These are phyloP conservation scores for Junonia oenone DNA, from an alignment of 2,888 invertebrate species.

Conservation along the genomic window DNA sequence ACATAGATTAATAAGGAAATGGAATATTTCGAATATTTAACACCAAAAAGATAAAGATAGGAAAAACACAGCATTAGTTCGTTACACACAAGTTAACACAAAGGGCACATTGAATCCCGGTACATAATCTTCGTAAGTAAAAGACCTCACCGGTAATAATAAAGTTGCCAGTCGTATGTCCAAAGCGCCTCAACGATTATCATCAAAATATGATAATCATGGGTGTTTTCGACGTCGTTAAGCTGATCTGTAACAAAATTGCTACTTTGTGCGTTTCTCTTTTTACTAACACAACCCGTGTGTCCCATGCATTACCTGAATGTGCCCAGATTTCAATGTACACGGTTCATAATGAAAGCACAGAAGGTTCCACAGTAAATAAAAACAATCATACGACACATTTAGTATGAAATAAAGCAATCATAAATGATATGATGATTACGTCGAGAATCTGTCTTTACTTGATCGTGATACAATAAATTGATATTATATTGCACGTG, in stretches of 20 bases:
- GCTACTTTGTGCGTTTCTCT: conserved; percentile 72
- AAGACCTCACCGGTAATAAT: conserved; percentile 69
- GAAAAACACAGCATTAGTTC: conserved; percentile 23
- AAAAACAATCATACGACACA: conserved; percentile 34
- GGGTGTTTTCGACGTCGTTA: conserved; percentile 79
- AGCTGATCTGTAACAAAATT: conserved; percentile 79
- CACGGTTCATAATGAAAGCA: conserved; percentile 29
- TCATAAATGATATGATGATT: conserved; percentile 19
- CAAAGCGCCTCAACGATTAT: conserved; percentile 73
- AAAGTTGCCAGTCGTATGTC: conserved; percentile 69
- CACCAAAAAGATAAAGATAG: conserved; percentile 4
- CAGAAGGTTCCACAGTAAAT: conserved; percentile 37
- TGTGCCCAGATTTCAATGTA: conserved; percentile 44
- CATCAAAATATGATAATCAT: conserved; percentile 80
- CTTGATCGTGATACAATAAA: conserved; percentile 27
- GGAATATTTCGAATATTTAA: background rate
- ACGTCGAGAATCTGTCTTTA: conserved; percentile 39
- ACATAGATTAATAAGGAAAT: conserved; percentile 1
- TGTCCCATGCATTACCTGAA: conserved; percentile 61
- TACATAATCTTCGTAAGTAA: conserved; percentile 47
- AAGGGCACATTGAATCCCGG: conserved; percentile 60
- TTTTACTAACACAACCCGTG: conserved; percentile 49
- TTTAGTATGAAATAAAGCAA: conserved; percentile 48
- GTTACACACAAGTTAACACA: conserved; percentile 42
- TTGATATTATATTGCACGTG: background rate